Conservation (phyloP, 2,113 vertebrate genomes). For the Pipra filicauda region DNA sequence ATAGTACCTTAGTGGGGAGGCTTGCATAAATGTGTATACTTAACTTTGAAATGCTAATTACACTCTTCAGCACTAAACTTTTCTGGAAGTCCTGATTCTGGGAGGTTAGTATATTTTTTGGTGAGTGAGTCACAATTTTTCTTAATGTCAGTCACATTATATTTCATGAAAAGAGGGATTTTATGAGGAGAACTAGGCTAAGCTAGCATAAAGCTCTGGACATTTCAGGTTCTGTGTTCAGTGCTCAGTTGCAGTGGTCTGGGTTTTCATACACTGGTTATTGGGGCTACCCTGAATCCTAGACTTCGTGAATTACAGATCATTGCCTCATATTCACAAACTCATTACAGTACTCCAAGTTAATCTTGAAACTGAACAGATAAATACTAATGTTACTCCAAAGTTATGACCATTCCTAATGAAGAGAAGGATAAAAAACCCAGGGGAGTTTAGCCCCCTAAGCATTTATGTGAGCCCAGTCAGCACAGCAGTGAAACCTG, state of each 20-base stretch:
- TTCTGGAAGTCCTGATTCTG: conserved; percentile 32
- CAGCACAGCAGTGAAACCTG: background rate
- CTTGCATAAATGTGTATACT: conserved; percentile 5
- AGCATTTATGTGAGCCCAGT: background rate
- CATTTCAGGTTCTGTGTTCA: background rate
- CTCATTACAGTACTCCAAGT: background rate
- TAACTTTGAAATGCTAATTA: conserved; percentile 29
- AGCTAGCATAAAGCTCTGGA: background rate
- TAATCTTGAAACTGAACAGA: conserved; percentile 39
- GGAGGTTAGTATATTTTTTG: conserved; percentile 15
- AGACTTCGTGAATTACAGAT: background rate
- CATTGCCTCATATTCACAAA: background rate
- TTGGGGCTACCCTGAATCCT: background rate
- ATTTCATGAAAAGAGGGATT: conserved; percentile 12
- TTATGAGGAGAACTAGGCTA: background rate
- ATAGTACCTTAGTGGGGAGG: background rate
- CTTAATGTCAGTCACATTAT: conserved; percentile 48
- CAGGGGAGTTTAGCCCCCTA: background rate
- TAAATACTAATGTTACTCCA: background rate
- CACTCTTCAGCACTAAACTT: conserved; percentile 37
- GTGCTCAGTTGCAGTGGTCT: background rate
- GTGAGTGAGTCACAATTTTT: conserved; percentile 43
- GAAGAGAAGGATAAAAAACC: background rate
- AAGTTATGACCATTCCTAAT: background rate
- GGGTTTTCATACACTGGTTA: background rate